Conservation (phyloP, 2,113 vertebrate species). For the Albula goreensis region DNA sequence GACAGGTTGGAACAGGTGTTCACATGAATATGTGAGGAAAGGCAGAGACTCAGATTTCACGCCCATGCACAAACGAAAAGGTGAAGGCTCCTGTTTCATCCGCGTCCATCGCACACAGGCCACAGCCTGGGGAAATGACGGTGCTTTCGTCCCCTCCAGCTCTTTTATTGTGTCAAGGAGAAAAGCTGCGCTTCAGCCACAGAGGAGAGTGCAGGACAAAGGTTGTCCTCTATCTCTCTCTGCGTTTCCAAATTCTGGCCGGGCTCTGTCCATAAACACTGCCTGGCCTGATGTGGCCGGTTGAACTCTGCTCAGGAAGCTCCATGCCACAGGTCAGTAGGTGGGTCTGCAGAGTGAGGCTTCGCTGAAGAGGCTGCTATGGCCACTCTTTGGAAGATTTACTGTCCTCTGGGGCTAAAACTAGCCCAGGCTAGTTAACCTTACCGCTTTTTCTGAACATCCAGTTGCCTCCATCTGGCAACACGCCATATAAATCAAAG, state of each 20-base stretch:
- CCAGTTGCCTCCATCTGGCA: background rate
- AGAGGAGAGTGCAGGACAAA: constrained; percentile 57
- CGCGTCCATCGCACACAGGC: no score
- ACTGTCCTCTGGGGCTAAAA: constrained; percentile 12
- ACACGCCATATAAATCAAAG: background rate
- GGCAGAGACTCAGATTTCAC: background rate
- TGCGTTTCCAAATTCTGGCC: constrained; percentile 15
- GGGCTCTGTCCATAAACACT: background rate
- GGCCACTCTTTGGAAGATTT: constrained; percentile 8
- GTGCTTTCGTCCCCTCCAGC: background rate
- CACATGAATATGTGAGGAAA: background rate
- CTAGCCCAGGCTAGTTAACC: constrained; percentile 15
- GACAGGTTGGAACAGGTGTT: background rate
- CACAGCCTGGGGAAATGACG: background rate
- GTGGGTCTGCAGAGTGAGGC: background rate
- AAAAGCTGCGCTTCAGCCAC: constrained; percentile 52
- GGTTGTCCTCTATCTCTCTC: constrained; percentile 36
- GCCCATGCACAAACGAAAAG: no score
- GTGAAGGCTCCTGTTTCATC: no score
- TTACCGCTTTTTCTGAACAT: background rate
- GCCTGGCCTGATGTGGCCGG: background rate
- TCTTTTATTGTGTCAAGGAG: constrained; percentile 35
- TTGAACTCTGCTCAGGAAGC: background rate
- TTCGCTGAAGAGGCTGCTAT: background rate
- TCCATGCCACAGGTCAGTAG: constrained; percentile 17